phyloP scores from a whole-genome alignment of 2,888 invertebrate genomes.

The Lasioglossum malachurum region DNA sequence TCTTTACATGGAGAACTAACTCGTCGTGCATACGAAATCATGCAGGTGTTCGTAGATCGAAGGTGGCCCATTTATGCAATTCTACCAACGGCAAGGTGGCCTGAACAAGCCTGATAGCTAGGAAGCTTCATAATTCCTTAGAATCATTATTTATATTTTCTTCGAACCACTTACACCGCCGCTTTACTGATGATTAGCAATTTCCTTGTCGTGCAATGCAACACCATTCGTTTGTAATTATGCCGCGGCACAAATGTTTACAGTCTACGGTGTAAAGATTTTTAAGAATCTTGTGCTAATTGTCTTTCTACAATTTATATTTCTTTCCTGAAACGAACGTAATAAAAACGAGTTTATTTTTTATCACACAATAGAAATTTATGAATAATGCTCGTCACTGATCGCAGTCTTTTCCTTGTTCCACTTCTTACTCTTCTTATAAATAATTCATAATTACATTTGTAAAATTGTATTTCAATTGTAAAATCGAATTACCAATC shows the following conservation, averaged over 20 bases:
- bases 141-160: background rate
- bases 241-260: background rate
- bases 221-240: background rate
- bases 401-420: too few relatives aligned
- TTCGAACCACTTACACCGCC: background rate
- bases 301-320: too few relatives aligned
- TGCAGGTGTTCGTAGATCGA: constrained; percentile 13
- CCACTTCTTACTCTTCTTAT: too few relatives aligned
- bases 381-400: too few relatives aligned
- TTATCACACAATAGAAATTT: too few relatives aligned
- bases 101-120: background rate
- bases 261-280: background rate
- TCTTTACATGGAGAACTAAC: constrained; percentile 10
- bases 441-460: too few relatives aligned
- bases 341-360: too few relatives aligned
- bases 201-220: background rate
- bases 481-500: too few relatives aligned
- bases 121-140: background rate
- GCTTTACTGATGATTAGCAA: background rate
- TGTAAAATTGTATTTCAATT: too few relatives aligned
- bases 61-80: background rate
- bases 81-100: background rate
- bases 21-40: background rate
- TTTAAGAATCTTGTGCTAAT: background rate
- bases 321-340: too few relatives aligned